phyloP scores from a whole-genome alignment of 2,797 vertebrate genomes.

The Coranthus polyacanthus region DNA sequence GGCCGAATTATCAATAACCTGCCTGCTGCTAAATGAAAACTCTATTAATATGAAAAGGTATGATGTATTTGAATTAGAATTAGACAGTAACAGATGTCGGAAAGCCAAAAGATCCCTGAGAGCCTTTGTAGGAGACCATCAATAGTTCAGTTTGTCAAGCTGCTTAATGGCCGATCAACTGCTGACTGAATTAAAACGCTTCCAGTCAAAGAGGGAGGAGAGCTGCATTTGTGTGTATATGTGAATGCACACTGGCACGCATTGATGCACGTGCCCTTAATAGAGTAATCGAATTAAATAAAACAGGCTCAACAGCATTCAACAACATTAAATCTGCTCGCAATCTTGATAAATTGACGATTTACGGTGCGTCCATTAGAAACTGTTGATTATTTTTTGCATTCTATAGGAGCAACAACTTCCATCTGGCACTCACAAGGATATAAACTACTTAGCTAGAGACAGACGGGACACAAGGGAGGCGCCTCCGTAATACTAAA shows the following conservation, averaged over 20 bases:
- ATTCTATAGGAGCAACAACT: slow-evolving; percentile 14
- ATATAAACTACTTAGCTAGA: slow-evolving; percentile 43
- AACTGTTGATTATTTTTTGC: slow-evolving; percentile 34
- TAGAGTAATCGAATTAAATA: slow-evolving; percentile 55
- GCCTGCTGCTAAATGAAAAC: slow-evolving; percentile 22
- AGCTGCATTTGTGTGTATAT: neutral
- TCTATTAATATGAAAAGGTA: slow-evolving; percentile 20
- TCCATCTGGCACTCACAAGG: slow-evolving; percentile 33
- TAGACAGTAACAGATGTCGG: slow-evolving; percentile 18
- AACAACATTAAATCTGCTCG: slow-evolving; percentile 50
- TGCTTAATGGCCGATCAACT: slow-evolving; percentile 55
- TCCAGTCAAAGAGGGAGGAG: slow-evolving; percentile 25
- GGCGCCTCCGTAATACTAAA: slow-evolving; percentile 19
- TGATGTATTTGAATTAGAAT: slow-evolving; percentile 20
- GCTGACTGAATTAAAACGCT: slow-evolving; percentile 54
- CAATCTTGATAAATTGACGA: slow-evolving; percentile 48
- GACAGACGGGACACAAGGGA: slow-evolving; percentile 13
- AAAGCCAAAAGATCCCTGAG: slow-evolving; percentile 22
- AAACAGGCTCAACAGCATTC: slow-evolving; percentile 31
- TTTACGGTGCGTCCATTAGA: slow-evolving; percentile 24
- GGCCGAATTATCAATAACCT: neutral
- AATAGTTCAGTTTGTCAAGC: slow-evolving; percentile 41
- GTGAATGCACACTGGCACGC: neutral
- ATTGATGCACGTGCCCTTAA: slow-evolving; percentile 3
- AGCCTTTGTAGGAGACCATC: slow-evolving; percentile 32